Conservation (phyloP, 2,797 vertebrate genomes). For the Xiphophorus birchmanni region DNA sequence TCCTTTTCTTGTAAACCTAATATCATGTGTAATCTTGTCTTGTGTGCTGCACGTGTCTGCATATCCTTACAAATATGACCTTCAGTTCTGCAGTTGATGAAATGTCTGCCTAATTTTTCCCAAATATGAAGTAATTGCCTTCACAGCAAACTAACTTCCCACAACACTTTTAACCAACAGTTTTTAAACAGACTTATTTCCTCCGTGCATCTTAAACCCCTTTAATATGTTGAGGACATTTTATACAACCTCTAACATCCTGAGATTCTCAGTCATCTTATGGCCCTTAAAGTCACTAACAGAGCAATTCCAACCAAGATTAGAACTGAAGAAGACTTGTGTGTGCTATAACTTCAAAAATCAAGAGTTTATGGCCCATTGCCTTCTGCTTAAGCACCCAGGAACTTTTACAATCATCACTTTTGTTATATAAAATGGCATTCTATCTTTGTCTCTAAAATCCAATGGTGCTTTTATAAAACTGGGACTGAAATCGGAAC, state of each 20-base stretch:
- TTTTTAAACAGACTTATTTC: background rate
- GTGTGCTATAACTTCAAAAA: background rate
- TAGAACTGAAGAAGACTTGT: background rate
- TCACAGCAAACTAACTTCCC: background rate
- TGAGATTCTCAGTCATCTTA: background rate
- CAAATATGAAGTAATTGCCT: background rate
- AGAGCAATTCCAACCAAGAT: background rate
- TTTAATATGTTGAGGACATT: background rate
- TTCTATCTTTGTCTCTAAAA: slow-evolving; percentile 25
- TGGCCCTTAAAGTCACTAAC: background rate
- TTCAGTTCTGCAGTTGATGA: background rate
- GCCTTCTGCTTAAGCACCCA: background rate
- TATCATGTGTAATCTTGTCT: background rate
- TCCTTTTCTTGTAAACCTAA: background rate
- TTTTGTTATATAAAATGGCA: slow-evolving; percentile 29
- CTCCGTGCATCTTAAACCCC: background rate
- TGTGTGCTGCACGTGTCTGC: background rate
- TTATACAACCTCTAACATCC: background rate
- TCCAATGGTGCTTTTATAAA: slow-evolving; percentile 12
- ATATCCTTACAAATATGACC: background rate
- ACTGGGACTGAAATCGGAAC: slow-evolving; percentile 30
- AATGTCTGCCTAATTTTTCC: background rate
- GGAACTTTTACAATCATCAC: slow-evolving; percentile 13
- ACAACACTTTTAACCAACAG: no score
- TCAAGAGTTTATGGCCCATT: background rate